Conservation (phyloP, 2,113 vertebrate genomes). For the Lipophrys pholis region DNA sequence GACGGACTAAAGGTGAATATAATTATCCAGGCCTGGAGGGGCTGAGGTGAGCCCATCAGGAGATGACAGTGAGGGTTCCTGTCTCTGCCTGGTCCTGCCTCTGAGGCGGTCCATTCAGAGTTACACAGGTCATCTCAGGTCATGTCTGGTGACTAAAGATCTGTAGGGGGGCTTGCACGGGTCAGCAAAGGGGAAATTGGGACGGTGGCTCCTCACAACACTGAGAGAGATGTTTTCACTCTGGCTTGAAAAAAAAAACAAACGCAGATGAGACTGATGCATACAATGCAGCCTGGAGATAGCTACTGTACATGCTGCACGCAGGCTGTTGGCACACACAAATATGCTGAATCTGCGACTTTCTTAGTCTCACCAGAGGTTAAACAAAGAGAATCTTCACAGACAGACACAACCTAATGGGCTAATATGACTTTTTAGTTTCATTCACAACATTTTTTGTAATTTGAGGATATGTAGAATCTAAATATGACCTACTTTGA, state of each 20-base stretch:
- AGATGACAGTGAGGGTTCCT: slow-evolving; percentile 53
- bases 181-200: slow-evolving; percentile 57
- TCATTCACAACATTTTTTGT: no score
- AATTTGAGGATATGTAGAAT: slow-evolving; percentile 29
- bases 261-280: not conserved
- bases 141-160: slow-evolving; percentile 63
- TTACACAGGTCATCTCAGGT: slow-evolving; percentile 59
- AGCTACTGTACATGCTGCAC: not conserved
- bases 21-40: slow-evolving; percentile 59
- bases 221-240: slow-evolving; percentile 20
- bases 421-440: slow-evolving; percentile 8
- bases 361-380: slow-evolving; percentile 26
- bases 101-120: slow-evolving; percentile 49
- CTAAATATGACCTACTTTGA: slow-evolving; percentile 33
- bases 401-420: not conserved
- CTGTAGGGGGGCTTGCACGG: slow-evolving; percentile 58
- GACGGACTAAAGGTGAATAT: slow-evolving; percentile 64
- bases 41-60: slow-evolving; percentile 63
- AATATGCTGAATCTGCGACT: slow-evolving; percentile 39
- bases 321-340: not conserved
- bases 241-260: slow-evolving; percentile 42
- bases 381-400: slow-evolving; percentile 41
- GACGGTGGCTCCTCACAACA: slow-evolving; percentile 39
- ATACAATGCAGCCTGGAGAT: not conserved
- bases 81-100: slow-evolving; percentile 26